Conservation (phyloP, 35 echinoderm and acorn worm species). For the Patiria miniata region DNA sequence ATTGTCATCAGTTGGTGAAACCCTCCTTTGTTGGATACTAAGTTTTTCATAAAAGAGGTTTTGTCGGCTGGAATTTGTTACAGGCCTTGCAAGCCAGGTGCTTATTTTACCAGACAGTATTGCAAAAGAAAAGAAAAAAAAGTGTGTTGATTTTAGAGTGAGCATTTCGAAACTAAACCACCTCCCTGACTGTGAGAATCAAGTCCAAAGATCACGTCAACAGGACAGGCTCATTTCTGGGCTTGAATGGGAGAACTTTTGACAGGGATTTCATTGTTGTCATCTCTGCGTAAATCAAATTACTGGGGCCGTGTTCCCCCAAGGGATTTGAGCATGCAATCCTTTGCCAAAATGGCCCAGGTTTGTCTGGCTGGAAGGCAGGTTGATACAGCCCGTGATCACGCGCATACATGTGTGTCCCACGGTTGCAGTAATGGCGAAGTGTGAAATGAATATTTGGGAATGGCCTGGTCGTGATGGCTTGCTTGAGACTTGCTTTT, state of each 20-base stretch:
- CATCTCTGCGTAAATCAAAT: neutral
- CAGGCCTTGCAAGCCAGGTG: too few species aligned
- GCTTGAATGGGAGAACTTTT: neutral
- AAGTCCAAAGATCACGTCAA: neutral
- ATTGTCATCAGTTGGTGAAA: too few species aligned
- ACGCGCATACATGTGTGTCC: neutral
- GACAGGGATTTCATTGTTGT: conserved; percentile 13
- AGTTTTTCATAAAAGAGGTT: too few species aligned
- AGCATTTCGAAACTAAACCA: neutral
- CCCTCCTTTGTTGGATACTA: too few species aligned
- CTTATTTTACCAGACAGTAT: too few species aligned
- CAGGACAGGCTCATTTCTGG: neutral
- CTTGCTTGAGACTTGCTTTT: too few species aligned
- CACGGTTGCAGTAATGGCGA: neutral
- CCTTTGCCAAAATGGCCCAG: too few species aligned
- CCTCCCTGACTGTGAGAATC: neutral
- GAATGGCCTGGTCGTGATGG: neutral
- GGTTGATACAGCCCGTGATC: too few species aligned
- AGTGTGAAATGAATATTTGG: neutral
- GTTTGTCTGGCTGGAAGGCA: too few species aligned
- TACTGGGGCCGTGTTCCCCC: neutral
- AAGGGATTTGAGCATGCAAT: neutral
- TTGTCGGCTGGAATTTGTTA: too few species aligned
- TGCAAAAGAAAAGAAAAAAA: too few species aligned
- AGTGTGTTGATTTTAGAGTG: too few species aligned